phyloP scores from a whole-genome alignment of 35 echinoderm and acorn worm species.

The Heliocidaris erythrogramma region DNA sequence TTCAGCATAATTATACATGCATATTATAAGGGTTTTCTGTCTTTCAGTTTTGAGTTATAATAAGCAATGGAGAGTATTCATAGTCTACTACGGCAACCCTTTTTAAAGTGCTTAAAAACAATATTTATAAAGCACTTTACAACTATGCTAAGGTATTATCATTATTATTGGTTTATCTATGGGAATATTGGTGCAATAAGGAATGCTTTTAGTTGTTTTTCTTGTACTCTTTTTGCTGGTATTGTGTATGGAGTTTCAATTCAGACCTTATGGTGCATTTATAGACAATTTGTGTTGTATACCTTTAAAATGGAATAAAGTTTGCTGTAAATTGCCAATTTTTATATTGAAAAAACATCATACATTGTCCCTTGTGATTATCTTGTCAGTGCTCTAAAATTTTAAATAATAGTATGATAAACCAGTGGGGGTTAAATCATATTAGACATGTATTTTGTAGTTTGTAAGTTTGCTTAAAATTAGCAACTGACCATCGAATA shows the following conservation, averaged over 20 bases:
- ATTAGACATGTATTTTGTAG: too few relatives aligned
- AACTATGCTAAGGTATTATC: too few relatives aligned
- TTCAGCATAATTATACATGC: too few relatives aligned
- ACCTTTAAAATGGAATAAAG: background rate
- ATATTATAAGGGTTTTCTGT: too few relatives aligned
- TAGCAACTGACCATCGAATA: too few relatives aligned
- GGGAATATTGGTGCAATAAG: background rate
- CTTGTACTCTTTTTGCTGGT: background rate
- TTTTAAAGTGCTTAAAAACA: too few relatives aligned
- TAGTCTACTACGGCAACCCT: too few relatives aligned
- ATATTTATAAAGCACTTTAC: too few relatives aligned
- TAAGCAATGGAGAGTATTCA: background rate
- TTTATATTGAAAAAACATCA: background rate
- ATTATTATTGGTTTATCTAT: too few relatives aligned
- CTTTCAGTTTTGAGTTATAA: background rate
- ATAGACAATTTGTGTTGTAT: background rate
- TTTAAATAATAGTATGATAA: background rate
- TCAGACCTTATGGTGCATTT: background rate
- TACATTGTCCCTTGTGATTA: background rate
- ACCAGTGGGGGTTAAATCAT: too few relatives aligned
- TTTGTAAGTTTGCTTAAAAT: too few relatives aligned
- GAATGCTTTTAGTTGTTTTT: background rate
- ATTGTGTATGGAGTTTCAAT: background rate
- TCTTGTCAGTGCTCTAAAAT: background rate
- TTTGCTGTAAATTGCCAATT: slow-evolving; percentile 11